Evolutionary conservation across 2,113 vertebrate species (phyloP).

Genomic region (Chamaetylas fuelleborni): DNA sequence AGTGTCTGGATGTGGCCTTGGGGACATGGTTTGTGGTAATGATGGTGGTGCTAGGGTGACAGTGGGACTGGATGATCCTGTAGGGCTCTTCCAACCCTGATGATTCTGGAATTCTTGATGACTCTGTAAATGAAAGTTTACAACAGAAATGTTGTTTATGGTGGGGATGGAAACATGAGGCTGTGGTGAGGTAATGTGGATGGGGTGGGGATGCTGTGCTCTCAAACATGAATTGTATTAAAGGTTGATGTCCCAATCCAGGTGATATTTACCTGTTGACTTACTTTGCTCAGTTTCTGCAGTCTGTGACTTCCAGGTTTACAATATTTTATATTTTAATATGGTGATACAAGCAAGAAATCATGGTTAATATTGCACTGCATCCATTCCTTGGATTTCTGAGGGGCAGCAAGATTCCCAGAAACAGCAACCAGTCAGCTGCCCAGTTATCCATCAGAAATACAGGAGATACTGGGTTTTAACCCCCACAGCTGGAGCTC

Average conservation of each 20-base stretch:
- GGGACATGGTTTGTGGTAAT: background rate
- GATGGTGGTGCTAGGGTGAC: background rate
- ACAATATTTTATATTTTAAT: background rate
- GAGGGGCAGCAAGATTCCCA: background rate
- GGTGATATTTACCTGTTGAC: background rate
- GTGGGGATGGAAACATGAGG: background rate
- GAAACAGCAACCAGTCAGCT: background rate
- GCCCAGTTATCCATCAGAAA: background rate
- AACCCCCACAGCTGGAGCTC: accelerated
- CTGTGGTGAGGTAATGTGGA: background rate
- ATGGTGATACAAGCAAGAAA: background rate
- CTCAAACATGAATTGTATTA: background rate
- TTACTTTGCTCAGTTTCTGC: background rate
- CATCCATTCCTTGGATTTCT: background rate
- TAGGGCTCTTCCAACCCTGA: background rate
- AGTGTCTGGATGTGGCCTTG: background rate
- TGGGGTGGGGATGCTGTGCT: background rate
- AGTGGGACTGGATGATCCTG: background rate
- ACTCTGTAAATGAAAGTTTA: background rate
- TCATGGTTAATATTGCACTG: background rate
- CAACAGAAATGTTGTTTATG: background rate
- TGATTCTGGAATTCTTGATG: background rate
- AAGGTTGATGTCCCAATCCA: background rate
- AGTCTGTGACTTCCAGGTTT: background rate
- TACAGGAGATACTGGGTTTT: background rate